Conservation (phyloP, 2,113 vertebrate genomes). For the Mus musculus region GRCm39 chr1:120058001-120058500, state of each 20-base stretch:
- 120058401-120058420: neutral
- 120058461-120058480: neutral
- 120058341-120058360: neutral
- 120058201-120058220: neutral
- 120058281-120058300: neutral
- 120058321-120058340: neutral
- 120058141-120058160: neutral
- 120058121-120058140: neutral
- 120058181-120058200: neutral
- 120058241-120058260: neutral
- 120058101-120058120: neutral
- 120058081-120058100: neutral
- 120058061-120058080: neutral
- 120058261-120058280: neutral
- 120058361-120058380: neutral
- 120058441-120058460: too few species aligned
- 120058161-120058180: neutral
- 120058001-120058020: too few species aligned
- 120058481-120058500: neutral
- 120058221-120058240: neutral
- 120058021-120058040: too few species aligned
- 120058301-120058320: neutral
- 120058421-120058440: neutral
- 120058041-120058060: neutral
- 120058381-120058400: neutral